Conservation (phyloP, 2,888 invertebrate genomes). For the Eupelmus urozonus region DNA sequence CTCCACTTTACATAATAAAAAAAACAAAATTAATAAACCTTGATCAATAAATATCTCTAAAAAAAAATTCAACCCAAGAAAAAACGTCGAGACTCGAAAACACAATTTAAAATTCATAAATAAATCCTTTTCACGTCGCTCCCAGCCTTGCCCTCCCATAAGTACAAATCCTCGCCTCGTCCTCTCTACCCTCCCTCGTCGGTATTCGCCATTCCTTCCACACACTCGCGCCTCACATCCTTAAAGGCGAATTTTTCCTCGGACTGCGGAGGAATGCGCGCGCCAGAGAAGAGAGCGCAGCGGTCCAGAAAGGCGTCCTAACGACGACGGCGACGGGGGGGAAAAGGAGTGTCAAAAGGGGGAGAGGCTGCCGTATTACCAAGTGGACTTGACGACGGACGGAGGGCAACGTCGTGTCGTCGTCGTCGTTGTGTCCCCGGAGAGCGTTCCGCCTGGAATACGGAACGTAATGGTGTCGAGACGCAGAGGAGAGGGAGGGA, state of each 20-base stretch:
- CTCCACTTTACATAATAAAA: too few species aligned
- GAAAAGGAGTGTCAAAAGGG: slow-evolving; percentile 53
- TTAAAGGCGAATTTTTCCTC: slow-evolving; percentile 62
- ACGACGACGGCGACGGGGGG: slow-evolving; percentile 68
- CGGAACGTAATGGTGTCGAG: slow-evolving; percentile 74
- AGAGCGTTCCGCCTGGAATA: slow-evolving; percentile 71
- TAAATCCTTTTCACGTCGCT: slow-evolving; percentile 13
- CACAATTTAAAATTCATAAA: slow-evolving; percentile 27
- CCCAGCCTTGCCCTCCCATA: neutral
- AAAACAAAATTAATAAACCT: too few species aligned
- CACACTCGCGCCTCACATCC: slow-evolving; percentile 50
- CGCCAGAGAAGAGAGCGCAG: slow-evolving; percentile 62
- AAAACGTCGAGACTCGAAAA: neutral
- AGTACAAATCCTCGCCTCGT: neutral
- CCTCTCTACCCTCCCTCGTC: neutral
- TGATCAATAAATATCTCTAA: too few species aligned
- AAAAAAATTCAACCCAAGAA: neutral
- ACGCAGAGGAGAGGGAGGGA: neutral
- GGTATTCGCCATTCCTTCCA: slow-evolving; percentile 15
- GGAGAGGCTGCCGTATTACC: slow-evolving; percentile 72
- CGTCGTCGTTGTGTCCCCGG: slow-evolving; percentile 67
- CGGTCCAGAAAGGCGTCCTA: slow-evolving; percentile 69
- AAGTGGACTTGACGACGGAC: slow-evolving; percentile 73
- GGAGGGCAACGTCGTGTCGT: slow-evolving; percentile 52
- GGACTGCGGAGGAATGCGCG: slow-evolving; percentile 32